A percentile compares a stretch with the other conserved stretches of the same genome.
phyloP scores from a whole-genome alignment of 2,797 vertebrate species.

The Paguma larvata region DNA sequence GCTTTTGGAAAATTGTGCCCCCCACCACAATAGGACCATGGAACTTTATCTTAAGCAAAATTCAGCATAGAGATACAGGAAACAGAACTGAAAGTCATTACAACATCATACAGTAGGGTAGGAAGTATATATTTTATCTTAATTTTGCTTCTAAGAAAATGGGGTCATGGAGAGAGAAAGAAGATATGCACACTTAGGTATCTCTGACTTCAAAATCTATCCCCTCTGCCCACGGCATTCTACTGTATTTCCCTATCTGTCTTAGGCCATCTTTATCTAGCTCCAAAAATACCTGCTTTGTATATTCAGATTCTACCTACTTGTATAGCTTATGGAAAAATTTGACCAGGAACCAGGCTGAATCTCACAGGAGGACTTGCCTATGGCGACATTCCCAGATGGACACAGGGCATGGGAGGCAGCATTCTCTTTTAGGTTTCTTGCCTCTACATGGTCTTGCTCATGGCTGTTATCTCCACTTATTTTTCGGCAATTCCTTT shows the following conservation, averaged over 20 bases:
- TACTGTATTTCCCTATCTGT: background rate
- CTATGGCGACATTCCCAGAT: background rate
- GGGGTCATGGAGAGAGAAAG: background rate
- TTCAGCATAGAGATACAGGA: background rate
- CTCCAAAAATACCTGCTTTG: background rate
- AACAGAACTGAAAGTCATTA: background rate
- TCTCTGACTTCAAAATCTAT: background rate
- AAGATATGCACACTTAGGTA: background rate
- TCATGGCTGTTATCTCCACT: background rate
- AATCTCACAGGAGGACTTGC: background rate
- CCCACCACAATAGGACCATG: background rate
- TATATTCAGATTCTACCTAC: background rate
- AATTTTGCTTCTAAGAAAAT: conserved; percentile 2
- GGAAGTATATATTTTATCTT: background rate
- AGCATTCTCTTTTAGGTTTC: background rate
- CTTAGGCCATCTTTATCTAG: background rate
- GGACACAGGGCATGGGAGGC: background rate
- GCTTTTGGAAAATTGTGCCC: background rate
- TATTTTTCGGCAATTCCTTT: conserved; percentile 73
- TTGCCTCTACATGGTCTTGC: background rate
- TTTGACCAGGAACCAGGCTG: background rate
- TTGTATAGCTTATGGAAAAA: background rate
- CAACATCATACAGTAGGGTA: background rate
- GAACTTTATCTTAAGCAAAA: background rate
- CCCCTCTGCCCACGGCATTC: background rate